Conservation (phyloP, 2,797 vertebrate genomes). For the Sphenopsis melanotis region DNA sequence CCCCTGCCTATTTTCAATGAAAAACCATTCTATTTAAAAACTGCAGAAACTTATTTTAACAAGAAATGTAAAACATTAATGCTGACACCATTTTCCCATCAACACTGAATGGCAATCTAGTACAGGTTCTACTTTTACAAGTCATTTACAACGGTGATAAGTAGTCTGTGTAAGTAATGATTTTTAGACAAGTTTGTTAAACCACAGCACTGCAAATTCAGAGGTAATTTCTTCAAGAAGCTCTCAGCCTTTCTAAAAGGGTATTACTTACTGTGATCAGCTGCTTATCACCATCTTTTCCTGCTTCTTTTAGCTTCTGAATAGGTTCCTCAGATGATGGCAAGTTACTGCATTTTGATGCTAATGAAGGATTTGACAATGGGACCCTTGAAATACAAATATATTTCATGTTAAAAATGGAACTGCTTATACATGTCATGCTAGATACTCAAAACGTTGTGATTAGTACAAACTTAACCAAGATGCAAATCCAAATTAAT, state of each 20-base stretch:
- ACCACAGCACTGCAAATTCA: background rate
- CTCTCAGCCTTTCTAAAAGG: background rate
- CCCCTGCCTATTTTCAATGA: background rate
- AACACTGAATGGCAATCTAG: background rate
- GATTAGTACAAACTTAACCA: background rate
- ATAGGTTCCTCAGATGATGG: slow-evolving; percentile 79
- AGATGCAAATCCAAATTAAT: background rate
- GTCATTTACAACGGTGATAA: background rate
- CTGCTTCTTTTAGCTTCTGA: slow-evolving; percentile 85
- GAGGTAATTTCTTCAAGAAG: background rate
- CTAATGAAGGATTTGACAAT: slow-evolving; percentile 64
- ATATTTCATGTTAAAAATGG: background rate
- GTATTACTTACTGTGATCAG: slow-evolving; percentile 84
- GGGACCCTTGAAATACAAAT: slow-evolving; percentile 63
- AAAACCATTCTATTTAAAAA: background rate
- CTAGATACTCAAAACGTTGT: background rate
- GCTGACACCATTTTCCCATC: background rate
- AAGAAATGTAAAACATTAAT: background rate
- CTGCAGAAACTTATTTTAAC: background rate
- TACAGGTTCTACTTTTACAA: background rate
- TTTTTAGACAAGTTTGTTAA: background rate
- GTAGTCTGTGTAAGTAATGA: background rate
- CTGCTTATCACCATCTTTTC: slow-evolving; percentile 84
- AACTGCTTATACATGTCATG: background rate
- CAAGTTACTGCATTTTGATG: slow-evolving; percentile 63